Evolutionary conservation across 1,140 invertebrate genomes (phyloP), one percentile per base, ranked within the genome.

Genomic region (Nephotettix cincticeps): DNA sequence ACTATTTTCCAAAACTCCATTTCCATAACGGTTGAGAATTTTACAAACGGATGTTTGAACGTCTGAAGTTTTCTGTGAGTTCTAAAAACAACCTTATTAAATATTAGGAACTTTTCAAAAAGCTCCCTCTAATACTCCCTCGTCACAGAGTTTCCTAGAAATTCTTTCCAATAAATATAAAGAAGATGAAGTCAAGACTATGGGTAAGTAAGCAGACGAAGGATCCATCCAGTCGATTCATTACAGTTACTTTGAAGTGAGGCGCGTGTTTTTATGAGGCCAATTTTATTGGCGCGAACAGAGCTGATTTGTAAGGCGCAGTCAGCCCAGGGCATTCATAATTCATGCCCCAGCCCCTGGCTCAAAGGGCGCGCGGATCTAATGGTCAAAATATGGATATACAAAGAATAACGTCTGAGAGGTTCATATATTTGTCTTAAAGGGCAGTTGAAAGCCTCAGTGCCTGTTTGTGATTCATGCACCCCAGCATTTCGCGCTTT

Each of bases 341-440:
- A 61, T 61, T 25, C 56, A 61, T 29, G 56, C 14, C 25, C 25
- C 21, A 23, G 47, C 47, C 56, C 56, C 25, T 14, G 32, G 56
- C 56, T 61, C 56, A 61, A 25, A 61, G 56, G 56, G 56, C 56
- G 21, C 27, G 56, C 25, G 56, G 23, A 21, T 25, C 56, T 61
- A 61, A 61, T 61, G 56, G 56, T 61, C 56, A 61, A 61, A 61
- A 61, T 61, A 61, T 61, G 56, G 56, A 61, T 61, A 61, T 61
- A 61, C 56, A 61, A 25, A 61, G 56, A 61, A 61, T 27, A 61
- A 61, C 56, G 56, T 29, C 56, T 14, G 56, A 29, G 56, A 61
- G 56, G 56, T 61, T 61, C 56, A 61, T 61, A 61, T 61, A 61
- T 61, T 29, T 61, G 56, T 61, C 56, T 61, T 61, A 25, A 61